phyloP scores from a whole-genome alignment of 2,113 vertebrate species.

The Nyctibius bracteatus region DNA sequence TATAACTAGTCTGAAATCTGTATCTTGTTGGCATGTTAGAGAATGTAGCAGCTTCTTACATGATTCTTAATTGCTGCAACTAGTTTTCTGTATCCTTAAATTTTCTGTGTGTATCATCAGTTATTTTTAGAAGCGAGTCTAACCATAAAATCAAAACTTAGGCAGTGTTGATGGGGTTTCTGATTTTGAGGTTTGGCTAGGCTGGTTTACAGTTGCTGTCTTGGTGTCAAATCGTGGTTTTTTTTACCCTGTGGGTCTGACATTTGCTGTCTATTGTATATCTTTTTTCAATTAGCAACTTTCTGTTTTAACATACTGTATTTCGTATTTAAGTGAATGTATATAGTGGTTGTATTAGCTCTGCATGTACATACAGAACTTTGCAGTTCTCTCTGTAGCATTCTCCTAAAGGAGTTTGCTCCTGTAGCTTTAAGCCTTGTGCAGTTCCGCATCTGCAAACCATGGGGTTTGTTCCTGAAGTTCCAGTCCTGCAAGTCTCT shows the following conservation, averaged over 20 bases:
- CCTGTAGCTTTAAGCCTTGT: not conserved
- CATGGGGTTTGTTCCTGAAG: not conserved
- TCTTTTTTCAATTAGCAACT: not conserved
- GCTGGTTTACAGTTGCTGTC: not conserved
- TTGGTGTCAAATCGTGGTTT: accelerated
- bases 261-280: not conserved
- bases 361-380: accelerated
- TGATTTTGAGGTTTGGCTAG: not conserved
- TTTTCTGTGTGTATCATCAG: not conserved
- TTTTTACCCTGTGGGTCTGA: not conserved
- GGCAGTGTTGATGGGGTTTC: not conserved
- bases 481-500: slow-evolving; percentile 19
- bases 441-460: not conserved
- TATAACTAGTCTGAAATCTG: not conserved
- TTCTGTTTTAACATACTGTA: not conserved
- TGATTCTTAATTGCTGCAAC: not conserved
- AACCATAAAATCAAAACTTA: not conserved
- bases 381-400: not conserved
- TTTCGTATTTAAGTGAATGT: not conserved
- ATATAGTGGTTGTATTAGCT: not conserved
- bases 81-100: not conserved
- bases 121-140: not conserved
- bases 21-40: not conserved
- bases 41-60: not conserved
- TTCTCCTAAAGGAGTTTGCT: not conserved